phyloP scores from a whole-genome alignment of 2,113 vertebrate genomes.

The Vidua macroura region DNA sequence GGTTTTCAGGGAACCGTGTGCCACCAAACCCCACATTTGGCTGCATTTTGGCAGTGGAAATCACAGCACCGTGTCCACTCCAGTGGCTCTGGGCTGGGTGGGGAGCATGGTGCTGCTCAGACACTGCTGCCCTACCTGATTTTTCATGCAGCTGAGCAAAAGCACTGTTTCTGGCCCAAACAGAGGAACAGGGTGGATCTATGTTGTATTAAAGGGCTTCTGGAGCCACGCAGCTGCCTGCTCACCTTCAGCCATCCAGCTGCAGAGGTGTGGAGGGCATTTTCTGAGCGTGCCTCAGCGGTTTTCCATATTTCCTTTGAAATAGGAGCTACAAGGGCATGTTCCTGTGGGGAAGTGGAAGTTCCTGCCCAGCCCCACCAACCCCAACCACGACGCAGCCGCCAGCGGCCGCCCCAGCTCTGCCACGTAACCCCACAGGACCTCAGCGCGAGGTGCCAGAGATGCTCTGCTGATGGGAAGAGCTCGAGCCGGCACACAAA shows the following conservation, averaged over 20 bases:
- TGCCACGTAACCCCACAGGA: background rate
- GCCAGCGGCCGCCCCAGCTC: background rate
- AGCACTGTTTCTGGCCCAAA: background rate
- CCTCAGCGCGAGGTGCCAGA: background rate
- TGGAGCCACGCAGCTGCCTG: background rate
- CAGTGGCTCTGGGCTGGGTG: background rate
- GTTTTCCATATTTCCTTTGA: background rate
- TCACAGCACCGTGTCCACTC: fast-evolving
- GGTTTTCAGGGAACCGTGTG: background rate
- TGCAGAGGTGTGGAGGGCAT: background rate
- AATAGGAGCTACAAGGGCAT: background rate
- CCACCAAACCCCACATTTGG: fast-evolving
- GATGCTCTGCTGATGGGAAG: background rate
- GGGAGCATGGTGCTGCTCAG: background rate
- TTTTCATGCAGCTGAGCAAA: background rate
- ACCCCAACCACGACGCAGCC: background rate
- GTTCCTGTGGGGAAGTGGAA: background rate
- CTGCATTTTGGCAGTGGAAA: background rate
- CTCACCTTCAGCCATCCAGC: background rate
- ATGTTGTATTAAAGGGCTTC: background rate
- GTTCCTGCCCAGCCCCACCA: background rate
- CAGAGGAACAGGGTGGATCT: background rate
- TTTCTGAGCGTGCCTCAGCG: background rate
- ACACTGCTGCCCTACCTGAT: background rate
- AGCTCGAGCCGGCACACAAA: conserved; percentile 5